Evolutionary conservation across 2,888 invertebrate species (phyloP).

Genomic region (Drosophila suboccidentalis): DNA sequence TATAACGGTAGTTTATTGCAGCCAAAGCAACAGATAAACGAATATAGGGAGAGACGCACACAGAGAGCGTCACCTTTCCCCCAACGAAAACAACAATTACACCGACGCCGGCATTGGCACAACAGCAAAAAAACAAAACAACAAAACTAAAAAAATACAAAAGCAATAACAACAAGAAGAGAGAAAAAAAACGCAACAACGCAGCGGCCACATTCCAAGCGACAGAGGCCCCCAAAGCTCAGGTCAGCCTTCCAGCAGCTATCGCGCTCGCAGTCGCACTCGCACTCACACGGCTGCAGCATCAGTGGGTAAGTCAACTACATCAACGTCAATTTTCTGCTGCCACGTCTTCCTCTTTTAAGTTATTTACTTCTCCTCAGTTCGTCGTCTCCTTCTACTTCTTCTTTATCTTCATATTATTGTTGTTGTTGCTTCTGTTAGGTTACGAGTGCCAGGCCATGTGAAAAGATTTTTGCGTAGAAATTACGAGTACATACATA

Average conservation of each 20-base stretch:
- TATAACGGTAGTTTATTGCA: constrained; percentile 59
- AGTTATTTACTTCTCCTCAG: constrained; percentile 21
- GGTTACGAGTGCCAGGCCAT: constrained; percentile 42
- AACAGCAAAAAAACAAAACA: constrained; percentile 28
- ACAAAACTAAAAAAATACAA: constrained; percentile 18
- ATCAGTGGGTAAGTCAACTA: constrained; percentile 66
- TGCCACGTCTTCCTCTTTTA: constrained; percentile 41
- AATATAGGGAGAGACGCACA: constrained; percentile 40
- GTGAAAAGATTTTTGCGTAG: constrained; percentile 60
- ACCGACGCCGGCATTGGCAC: constrained; percentile 51
- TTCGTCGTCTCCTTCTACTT: not conserved
- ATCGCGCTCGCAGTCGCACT: constrained; percentile 15
- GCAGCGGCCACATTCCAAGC: constrained; percentile 56
- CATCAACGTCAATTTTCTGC: constrained; percentile 56
- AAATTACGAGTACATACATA: constrained; percentile 43
- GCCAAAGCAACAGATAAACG: constrained; percentile 51
- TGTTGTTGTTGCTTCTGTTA: constrained; percentile 28
- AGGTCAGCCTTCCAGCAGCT: constrained; percentile 53
- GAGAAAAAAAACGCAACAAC: constrained; percentile 28
- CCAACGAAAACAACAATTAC: constrained; percentile 34
- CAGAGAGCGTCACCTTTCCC: constrained; percentile 47
- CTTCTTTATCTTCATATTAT: not conserved
- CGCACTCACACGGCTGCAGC: constrained; percentile 16
- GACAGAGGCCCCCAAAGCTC: constrained; percentile 54
- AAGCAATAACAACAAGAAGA: constrained; percentile 12